phyloP scores from a whole-genome alignment of 2,888 invertebrate species.

The Palloptera scutellata region DNA sequence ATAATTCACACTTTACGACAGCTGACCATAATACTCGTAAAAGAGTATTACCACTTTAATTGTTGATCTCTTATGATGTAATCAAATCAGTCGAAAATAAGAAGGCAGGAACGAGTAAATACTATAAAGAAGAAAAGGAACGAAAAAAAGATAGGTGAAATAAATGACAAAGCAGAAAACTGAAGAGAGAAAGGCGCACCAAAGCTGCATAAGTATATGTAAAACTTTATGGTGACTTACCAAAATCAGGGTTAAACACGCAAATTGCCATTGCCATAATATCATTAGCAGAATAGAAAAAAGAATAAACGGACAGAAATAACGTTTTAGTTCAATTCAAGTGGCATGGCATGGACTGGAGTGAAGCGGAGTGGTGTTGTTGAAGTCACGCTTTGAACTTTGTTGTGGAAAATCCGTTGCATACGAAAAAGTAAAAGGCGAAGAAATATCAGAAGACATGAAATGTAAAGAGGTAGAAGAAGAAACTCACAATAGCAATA shows the following conservation, averaged over 20 bases:
- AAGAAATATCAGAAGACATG: no score
- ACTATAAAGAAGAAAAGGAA: neutral
- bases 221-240: neutral
- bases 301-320: conserved; percentile 1
- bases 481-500: no score
- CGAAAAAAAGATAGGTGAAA: neutral
- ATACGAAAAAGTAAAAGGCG: no score
- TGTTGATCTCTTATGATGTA: conserved; percentile 22
- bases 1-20: conserved; percentile 19
- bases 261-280: conserved; percentile 18
- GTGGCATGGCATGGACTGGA: no score
- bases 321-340: no score
- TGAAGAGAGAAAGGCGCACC: conserved; percentile 3
- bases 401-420: no score
- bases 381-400: no score
- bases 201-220: neutral
- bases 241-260: neutral
- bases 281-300: conserved; percentile 19
- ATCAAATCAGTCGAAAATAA: neutral
- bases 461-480: no score
- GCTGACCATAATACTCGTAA: neutral
- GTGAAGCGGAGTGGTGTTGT: no score
- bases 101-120: neutral
- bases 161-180: neutral
- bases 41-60: conserved; percentile 16